Conservation (phyloP, 2,888 invertebrate species). For the Dynastes tityus region DNA sequence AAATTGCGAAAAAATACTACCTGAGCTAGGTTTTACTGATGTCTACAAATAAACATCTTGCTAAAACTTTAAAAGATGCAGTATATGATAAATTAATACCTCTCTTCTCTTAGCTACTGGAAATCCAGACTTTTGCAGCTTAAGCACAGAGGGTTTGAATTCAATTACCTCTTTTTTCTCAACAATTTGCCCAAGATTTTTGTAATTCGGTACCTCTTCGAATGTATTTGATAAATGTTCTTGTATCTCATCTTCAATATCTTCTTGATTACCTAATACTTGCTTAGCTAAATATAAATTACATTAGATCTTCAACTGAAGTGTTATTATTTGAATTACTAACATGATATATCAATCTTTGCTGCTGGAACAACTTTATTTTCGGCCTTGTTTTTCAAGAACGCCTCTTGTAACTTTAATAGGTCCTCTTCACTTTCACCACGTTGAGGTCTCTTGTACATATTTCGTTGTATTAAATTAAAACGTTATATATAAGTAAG, state of each 20-base stretch:
- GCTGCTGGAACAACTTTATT: slow-evolving; percentile 78
- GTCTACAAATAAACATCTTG: slow-evolving; percentile 53
- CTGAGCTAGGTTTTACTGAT: slow-evolving; percentile 64
- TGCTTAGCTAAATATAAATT: slow-evolving; percentile 30
- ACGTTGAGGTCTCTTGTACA: slow-evolving; percentile 79
- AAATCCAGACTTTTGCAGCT: slow-evolving; percentile 71
- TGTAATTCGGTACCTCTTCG: slow-evolving; percentile 69
- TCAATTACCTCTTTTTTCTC: slow-evolving; percentile 70
- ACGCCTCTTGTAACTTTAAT: slow-evolving; percentile 82
- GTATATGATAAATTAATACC: slow-evolving; percentile 52
- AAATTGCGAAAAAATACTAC: slow-evolving; percentile 73
- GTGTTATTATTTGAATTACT: not conserved
- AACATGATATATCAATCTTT: slow-evolving; percentile 71
- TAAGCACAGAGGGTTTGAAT: slow-evolving; percentile 7
- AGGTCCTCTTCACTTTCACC: slow-evolving; percentile 84
- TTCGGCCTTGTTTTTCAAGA: slow-evolving; percentile 73
- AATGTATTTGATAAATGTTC: slow-evolving; percentile 66
- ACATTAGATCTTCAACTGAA: not conserved
- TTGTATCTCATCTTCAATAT: slow-evolving; percentile 56
- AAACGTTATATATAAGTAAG: no score
- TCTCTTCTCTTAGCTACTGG: slow-evolving; percentile 72
- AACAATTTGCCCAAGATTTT: slow-evolving; percentile 74
- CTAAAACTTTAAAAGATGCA: slow-evolving; percentile 2
- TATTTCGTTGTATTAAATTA: slow-evolving; percentile 59
- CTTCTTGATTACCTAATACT: slow-evolving; percentile 42